Evolutionary conservation across 92 coral and sea anemone genomes (phyloP), one percentile per base, ranked within the genome.

Genomic region (Zoanthus sansibaricus): DNA sequence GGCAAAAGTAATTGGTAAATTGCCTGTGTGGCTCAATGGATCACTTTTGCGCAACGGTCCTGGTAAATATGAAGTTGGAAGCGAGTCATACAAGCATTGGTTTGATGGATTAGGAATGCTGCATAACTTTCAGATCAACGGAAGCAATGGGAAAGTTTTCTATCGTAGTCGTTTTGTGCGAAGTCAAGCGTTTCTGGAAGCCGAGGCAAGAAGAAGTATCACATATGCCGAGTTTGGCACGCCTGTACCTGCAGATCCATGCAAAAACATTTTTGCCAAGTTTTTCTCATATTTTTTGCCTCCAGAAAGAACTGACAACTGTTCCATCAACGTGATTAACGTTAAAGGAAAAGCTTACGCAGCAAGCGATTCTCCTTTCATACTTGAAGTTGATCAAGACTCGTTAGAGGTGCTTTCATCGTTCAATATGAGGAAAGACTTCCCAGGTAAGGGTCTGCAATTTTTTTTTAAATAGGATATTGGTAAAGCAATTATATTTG

Each of bases 181-280:
- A 78, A 97, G 97, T 58, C 94, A 97, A 47, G 99, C 99, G 56
- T 97, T 86, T 69, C 89, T 87, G 47, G 88, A 88, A 82, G 99
- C 94, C 11, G 89, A 91, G 67, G 91, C 91, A 56, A 88, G 93
- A 48, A 87, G 84, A 47, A 93, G 99, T 13, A 95, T 97, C 25
- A 92, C 93, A 15, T 90, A 95, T 79, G 98, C 99, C 1, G 99
- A 97, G 77, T 97, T 97, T 83, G 99, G 98, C 0, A 97, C 99
- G 1, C 92, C 99, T 9, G 89, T 93, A n/a, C 94, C 96, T 6
- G 93, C 98, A 6, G 99, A 97, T 82, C 99, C 99, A 31, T 97
- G 99, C 66, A 94, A 93, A 85, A 97, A 95, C 76, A 97, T 97
- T 77, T 97, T 97, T 59, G 94, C 99, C 25, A 92, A 97, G 44